Base-by-base conservation (phyloP, 2,113 vertebrate genomes). In the Castor canadensis region DNA sequence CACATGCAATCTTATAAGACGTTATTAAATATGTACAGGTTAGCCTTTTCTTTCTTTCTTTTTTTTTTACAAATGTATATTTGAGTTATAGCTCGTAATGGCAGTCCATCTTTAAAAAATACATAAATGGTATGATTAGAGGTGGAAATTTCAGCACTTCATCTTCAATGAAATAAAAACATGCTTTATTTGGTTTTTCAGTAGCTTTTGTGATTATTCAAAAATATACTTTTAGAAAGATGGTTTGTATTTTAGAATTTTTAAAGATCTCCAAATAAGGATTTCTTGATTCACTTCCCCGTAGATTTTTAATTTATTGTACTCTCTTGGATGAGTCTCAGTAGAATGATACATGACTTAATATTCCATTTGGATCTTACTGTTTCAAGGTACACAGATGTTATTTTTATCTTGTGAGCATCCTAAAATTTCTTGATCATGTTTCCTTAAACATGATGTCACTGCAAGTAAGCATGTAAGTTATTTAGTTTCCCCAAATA, bases 11-110 rank as follows among this genome's bases (percentile, higher is more conserved):
- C 93, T 96, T 94, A 67, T 67, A 92, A 92, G 95, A 84, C 6
- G 22, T 96, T 96, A 97, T 97, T 96, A 97, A 97, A 93, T 97
- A 97, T 95, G 94, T 96, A 91, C 93, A 89, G 71, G 82, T 96
- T 97, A 97, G 97, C 96, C 96, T 97, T 97, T 97, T 79, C 89
- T 91, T 96, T 60, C 22, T 60, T 95, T 96, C 95, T 56, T 91
- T 96, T 60, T 20, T 60, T 95, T 96, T 95, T 56, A 91, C 75
- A 95, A 95, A 97, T 88, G 80, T 96, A 82, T 93, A 94, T 95
- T 91, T 94, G 95, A 97, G 71, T 97, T 95, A 91, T 69, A 80
- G 85, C 94, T 96, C 93, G 67, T 93, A 87, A 91, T 93, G 49
- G 84, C 91, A 93, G 80, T 67, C 52, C 43, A 56, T 97, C 91